Evolutionary conservation across 1,140 invertebrate genomes (phyloP).

Genomic region (Drosophila ambigua): DNA sequence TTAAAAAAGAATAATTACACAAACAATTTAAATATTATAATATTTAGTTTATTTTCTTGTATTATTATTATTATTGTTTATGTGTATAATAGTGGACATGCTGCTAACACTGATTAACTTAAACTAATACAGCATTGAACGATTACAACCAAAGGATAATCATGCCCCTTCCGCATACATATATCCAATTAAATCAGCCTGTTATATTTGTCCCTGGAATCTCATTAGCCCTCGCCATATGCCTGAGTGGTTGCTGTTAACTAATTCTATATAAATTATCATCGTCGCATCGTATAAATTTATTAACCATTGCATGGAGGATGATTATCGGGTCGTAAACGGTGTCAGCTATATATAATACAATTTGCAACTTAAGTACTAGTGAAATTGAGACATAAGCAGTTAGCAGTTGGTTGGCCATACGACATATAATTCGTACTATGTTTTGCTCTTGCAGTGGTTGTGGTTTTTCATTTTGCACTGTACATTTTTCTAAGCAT

Average conservation of each 20-base stretch:
- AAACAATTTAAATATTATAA: neutral
- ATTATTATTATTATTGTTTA: slow-evolving; percentile 22
- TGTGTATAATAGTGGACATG: slow-evolving; percentile 39
- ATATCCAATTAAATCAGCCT: slow-evolving; percentile 30
- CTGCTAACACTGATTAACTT: slow-evolving; percentile 55
- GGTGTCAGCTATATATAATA: slow-evolving; percentile 30
- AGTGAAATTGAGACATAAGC: slow-evolving; percentile 29
- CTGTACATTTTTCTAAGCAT: too few species aligned
- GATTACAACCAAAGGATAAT: slow-evolving; percentile 60
- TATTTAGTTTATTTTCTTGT: slow-evolving; percentile 23
- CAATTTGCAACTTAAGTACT: slow-evolving; percentile 47
- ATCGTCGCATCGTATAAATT: slow-evolving; percentile 19
- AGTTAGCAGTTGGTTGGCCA: neutral
- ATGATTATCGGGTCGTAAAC: slow-evolving; percentile 9
- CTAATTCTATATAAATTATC: slow-evolving; percentile 26
- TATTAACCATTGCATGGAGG: slow-evolving; percentile 23
- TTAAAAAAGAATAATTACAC: too few species aligned
- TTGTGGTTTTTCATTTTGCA: too few species aligned
- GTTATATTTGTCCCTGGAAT: slow-evolving; percentile 48
- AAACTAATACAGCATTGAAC: slow-evolving; percentile 60
- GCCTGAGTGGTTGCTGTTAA: slow-evolving; percentile 50
- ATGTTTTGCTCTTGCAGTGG: too few species aligned
- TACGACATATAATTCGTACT: too few species aligned
- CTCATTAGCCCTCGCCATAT: slow-evolving; percentile 27
- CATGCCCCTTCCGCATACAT: slow-evolving; percentile 1